Evolutionary conservation across 2,113 vertebrate genomes (phyloP), one percentile per base, ranked within the genome.

Genomic region (Psephotus haematonotus): DNA sequence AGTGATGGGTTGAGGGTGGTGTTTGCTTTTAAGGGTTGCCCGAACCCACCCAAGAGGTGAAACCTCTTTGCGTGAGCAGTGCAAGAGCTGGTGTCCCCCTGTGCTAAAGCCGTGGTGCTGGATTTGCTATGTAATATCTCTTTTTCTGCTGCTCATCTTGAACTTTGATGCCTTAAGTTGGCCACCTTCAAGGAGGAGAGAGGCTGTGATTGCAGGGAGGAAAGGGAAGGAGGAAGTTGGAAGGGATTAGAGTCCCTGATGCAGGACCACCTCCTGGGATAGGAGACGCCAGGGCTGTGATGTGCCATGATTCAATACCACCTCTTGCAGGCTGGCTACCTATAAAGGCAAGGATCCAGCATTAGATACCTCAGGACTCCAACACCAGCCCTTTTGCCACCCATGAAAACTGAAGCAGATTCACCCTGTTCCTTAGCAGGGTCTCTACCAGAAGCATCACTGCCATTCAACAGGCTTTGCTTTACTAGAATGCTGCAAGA

Each of bases 281-380:
- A 27, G 52, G 44, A 82, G 57, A 37, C 7, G 4, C 22, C 15
- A 20, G 7, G 13, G 41, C 1, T 44, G n/a, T 5, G 53, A 67
- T 16, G 5, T n/a, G 23, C 27, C 8, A 1, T 0, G 0, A 10
- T 33, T 37, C 39, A 39, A 33, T 24, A 29, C 9, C 41, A 20
- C 31, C 2, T 0, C 37, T 31, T 3, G 7, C 22, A 44, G 47
- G 13, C 8, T 31, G 43, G 17, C 44, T 35, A 28, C 49, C 65
- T 37, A 4, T 33, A 69, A 35, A 46, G 19, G 31, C 53, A 22
- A 59, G 57, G n/a, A n/a, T 10, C 4, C 74, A 50, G 35, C 0
- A 0, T 25, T 33, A 50, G 23, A 8, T n/a, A 41, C 5, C 4
- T 41, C 63, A n/a, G 37, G 31, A 27, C 31, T 82, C 57, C 50